Percentiles rank a stretch among this genome's conserved stretches.
These are phyloP conservation scores for Yponomeuta evonymella DNA, from an alignment of 2,888 invertebrate species.

Conservation along the genomic window DNA sequence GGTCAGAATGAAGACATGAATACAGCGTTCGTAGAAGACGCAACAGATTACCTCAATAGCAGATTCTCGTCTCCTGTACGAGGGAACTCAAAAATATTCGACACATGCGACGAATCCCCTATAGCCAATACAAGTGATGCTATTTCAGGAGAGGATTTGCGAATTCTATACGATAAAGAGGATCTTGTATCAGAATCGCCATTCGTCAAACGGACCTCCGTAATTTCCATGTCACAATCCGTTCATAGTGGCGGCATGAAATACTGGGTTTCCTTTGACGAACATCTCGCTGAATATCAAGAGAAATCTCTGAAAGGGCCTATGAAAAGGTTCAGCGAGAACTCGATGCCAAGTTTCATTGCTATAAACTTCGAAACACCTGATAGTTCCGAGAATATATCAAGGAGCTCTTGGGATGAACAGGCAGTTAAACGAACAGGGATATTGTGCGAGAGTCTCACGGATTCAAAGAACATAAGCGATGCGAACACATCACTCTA, in stretches of 20 bases:
- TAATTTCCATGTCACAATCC: slow-evolving; percentile 61
- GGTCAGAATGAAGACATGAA: slow-evolving; percentile 39
- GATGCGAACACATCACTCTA: slow-evolving; percentile 18
- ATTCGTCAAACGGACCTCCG: slow-evolving; percentile 45
- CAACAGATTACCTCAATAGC: slow-evolving; percentile 22
- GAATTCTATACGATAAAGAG: slow-evolving; percentile 41
- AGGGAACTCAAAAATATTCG: slow-evolving; percentile 32
- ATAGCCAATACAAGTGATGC: slow-evolving; percentile 31
- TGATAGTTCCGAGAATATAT: neutral
- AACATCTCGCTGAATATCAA: slow-evolving; percentile 26
- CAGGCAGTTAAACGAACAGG: slow-evolving; percentile 22
- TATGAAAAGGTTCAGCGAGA: neutral
- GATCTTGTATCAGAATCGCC: slow-evolving; percentile 48
- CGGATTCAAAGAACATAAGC: slow-evolving; percentile 17
- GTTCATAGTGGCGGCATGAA: slow-evolving; percentile 58
- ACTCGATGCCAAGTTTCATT: slow-evolving; percentile 47
- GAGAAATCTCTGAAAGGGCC: slow-evolving; percentile 19
- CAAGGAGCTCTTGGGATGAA: neutral
- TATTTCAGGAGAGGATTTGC: slow-evolving; percentile 31
- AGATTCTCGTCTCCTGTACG: slow-evolving; percentile 45
- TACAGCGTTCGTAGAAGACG: slow-evolving; percentile 51
- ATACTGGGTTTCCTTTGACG: slow-evolving; percentile 67
- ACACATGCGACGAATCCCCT: slow-evolving; percentile 47
- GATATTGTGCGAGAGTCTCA: slow-evolving; percentile 24
- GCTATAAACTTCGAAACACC: slow-evolving; percentile 28